Conservation (phyloP, 2,888 invertebrate genomes). For the Capitulum mitella region DNA sequence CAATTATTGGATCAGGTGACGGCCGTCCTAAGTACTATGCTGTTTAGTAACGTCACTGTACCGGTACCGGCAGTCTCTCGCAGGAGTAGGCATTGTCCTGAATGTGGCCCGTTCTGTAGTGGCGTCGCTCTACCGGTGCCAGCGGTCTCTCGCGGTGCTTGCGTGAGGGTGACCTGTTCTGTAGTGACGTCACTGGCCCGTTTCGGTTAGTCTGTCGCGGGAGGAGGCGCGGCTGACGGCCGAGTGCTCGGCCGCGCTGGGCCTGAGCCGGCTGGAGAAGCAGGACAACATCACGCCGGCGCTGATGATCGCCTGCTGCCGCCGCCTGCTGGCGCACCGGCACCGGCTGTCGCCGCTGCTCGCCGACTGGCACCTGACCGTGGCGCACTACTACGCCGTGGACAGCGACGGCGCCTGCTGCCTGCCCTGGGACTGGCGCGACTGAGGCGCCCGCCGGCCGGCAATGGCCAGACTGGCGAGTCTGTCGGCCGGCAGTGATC, state of each 20-base stretch:
- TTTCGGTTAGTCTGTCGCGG: conserved; percentile 41
- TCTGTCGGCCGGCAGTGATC: too few relatives aligned
- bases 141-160: too few relatives aligned
- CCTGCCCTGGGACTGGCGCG: conserved; percentile 7
- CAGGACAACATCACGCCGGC: conserved; percentile 86
- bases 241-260: conserved; percentile 57
- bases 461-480: background rate
- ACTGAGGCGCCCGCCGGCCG: conserved; percentile 11
- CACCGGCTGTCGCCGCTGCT: conserved; percentile 33
- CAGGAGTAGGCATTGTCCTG: too few relatives aligned
- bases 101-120: too few relatives aligned
- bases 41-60: too few relatives aligned
- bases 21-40: too few relatives aligned
- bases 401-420: conserved; percentile 3
- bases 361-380: conserved; percentile 32
- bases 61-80: too few relatives aligned
- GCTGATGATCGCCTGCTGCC: conserved; percentile 78
- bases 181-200: background rate
- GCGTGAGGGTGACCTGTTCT: too few relatives aligned
- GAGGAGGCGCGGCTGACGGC: conserved; percentile 65
- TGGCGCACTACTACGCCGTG: conserved; percentile 35
- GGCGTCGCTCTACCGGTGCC: too few relatives aligned
- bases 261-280: conserved; percentile 66
- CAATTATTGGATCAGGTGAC: too few relatives aligned
- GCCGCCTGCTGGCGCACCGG: conserved; percentile 52